Evolutionary conservation across 2,888 invertebrate species (phyloP), one percentile per base, ranked within the genome.

Genomic region (Ectemnius cavifrons): DNA sequence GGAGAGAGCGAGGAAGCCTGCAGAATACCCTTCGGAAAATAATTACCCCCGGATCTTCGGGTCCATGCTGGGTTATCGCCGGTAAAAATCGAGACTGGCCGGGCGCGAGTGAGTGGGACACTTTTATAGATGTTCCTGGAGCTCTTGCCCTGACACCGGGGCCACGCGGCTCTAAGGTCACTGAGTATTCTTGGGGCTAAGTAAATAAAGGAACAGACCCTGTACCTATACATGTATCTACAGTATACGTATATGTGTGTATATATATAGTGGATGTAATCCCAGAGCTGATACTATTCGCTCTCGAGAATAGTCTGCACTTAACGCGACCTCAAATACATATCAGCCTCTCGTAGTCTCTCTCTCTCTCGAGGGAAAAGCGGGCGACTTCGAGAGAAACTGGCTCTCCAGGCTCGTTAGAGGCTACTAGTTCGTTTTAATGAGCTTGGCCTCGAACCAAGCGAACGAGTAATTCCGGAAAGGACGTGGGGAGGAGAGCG

Each of bases 11-110:
- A 60, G 77, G 64, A 62, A 49, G 62, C 58, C 71, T 20, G 69
- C 28, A 62, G 71, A 69, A 70, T 75, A 37, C 80, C 69, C 66
- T 71, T 67, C 63, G 71, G 77, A 79, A 84, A 84, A 85, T 85
- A 86, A 84, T 84, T 78, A 83, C 73, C 71, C 66, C 52, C 16
- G 60, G 67, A 61, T 67, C 69, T 49, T 52, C 62, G 71, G 65
- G 71, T 70, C 68, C 75, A 62, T 59, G 73, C 59, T 61, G 78
- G 57, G 75, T 78, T 81, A 83, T 79, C 83, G 79, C 72, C 72
- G 59, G n/a, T 80, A 71, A 81, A 79, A 81, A 83, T 75, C 79
- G 76, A 71, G 72, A 68, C 76, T 60, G 23, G 63, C 28, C 57
- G 52, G 56, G 11, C n/a, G 20, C 56, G 27, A 23, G 37, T 45